Base-by-base conservation (phyloP, 1,140 invertebrate species). In the Trichoplusia ni region DNA sequence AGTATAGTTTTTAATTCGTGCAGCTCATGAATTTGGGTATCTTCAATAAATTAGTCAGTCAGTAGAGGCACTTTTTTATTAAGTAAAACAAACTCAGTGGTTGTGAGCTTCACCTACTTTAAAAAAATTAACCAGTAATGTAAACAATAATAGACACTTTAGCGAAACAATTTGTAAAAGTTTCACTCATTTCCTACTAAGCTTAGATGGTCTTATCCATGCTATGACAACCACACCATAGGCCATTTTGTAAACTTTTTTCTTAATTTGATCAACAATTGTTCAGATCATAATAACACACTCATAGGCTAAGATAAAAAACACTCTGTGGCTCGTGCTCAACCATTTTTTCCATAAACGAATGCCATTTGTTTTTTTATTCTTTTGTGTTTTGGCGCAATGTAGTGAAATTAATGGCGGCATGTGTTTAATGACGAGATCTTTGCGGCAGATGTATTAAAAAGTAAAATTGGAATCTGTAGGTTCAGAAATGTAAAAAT, bases 241-340 rank as follows among this genome's bases (percentile, higher is more conserved):
- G 70, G 40, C 38, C 51, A 47, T n/a, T n/a, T n/a, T n/a, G n/a
- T 67, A 73, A 8, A 19, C 44, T 79, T 81, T 86, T 87, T 89
- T 86, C 76, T 82, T 82, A 87, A 86, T 86, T 86, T 79, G 78
- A 81, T 83, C 77, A 84, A 54, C 76, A 83, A 86, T 88, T 88
- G 84, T 85, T 76, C 69, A 75, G 56, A 67, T 56, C 68, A 76
- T 76, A 80, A 75, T 76, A 71, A 56, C 64, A 61, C 66, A 62
- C 38, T 44, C 29, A 25, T 33, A 54, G 31, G 16, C 51, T 40
- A 59, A 59, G 16, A 56, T 27, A 44, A 86, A 82, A 84, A 80
- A 67, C 42, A 19, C 25, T 5, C 4, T 62, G 38, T 71, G 72
- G 81, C 86, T 83, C 86, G 86, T 88, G 84, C 85, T 71, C 68